Evolutionary conservation across 30 jellyfish, hydroid and myxozoan genomes (phyloP).

Genomic region (Chironex yamaguchii): DNA sequence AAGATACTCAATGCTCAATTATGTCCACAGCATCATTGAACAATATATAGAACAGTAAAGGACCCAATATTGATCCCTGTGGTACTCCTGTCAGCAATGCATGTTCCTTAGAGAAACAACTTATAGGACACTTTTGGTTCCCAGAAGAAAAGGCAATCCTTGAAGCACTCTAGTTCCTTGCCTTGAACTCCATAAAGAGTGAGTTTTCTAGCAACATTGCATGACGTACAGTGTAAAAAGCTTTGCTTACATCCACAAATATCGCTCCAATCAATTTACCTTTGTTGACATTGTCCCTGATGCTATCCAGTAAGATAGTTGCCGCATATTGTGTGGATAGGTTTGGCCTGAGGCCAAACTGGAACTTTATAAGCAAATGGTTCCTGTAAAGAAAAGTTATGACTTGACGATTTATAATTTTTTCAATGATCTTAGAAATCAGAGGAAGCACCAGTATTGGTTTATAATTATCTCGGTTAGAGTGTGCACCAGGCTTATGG

Average conservation of each 20-base stretch:
- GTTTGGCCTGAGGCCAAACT: conserved; percentile 50
- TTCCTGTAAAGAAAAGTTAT: conserved; percentile 7
- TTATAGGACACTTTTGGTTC: background rate
- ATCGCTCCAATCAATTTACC: conserved; percentile 46
- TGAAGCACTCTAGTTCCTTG: conserved; percentile 52
- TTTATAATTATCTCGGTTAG: conserved; percentile 48
- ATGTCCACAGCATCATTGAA: conserved; percentile 48
- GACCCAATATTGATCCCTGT: conserved; percentile 46
- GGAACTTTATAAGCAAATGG: conserved; percentile 48
- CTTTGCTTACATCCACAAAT: conserved; percentile 41
- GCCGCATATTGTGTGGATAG: conserved; percentile 36
- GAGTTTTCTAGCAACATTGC: conserved; percentile 44
- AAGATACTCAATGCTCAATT: conserved; percentile 46
- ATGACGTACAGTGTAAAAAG: conserved; percentile 6
- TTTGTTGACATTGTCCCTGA: conserved; percentile 40
- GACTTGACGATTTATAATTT: background rate
- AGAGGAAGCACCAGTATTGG: conserved; percentile 29
- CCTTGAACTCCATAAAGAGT: conserved; percentile 58
- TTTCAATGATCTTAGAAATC: conserved; percentile 28
- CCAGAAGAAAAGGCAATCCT: conserved; percentile 50
- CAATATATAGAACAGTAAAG: background rate
- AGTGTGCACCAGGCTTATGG: conserved; percentile 4
- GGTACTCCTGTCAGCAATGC: conserved; percentile 44
- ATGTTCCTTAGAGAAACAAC: conserved; percentile 35
- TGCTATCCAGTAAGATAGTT: conserved; percentile 52